A percentile compares a stretch with the other conserved stretches of the same genome.
Evolutionary conservation across 2,888 invertebrate genomes (phyloP).

Genomic region (Belgica antarctica): DNA sequence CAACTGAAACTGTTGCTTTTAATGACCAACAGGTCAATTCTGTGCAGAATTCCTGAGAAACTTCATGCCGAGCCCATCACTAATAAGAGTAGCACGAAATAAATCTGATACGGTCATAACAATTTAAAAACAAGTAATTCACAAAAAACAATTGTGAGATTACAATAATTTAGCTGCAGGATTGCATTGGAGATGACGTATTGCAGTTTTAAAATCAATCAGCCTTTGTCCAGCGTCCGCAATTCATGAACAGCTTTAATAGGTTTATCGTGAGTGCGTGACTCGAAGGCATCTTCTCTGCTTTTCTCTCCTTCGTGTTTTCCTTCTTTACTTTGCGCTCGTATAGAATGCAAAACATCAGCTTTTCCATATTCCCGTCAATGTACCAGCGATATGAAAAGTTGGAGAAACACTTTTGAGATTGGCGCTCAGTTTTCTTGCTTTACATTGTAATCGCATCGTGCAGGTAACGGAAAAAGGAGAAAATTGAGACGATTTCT

Average conservation of each 20-base stretch:
- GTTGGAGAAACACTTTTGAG: too few relatives aligned
- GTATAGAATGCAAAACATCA: too few relatives aligned
- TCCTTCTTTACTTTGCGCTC: too few relatives aligned
- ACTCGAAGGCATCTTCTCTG: constrained; percentile 47
- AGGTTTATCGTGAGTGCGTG: constrained; percentile 55
- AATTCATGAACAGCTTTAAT: constrained; percentile 49
- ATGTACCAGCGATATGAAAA: too few relatives aligned
- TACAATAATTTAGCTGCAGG: neutral
- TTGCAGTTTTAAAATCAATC: neutral
- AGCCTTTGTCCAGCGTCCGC: neutral
- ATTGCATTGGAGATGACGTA: neutral
- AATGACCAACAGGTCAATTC: constrained; percentile 2
- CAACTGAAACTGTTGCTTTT: neutral
- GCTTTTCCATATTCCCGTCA: too few relatives aligned
- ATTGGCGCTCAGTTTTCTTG: too few relatives aligned
- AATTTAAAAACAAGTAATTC: constrained; percentile 32
- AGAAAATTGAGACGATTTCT: too few relatives aligned
- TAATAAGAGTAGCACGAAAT: constrained; percentile 37
- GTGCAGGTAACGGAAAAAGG: too few relatives aligned
- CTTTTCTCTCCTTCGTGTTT: constrained; percentile 18
- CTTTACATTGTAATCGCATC: too few relatives aligned
- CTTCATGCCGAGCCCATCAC: neutral
- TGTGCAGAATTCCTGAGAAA: neutral
- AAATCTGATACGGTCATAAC: constrained; percentile 42
- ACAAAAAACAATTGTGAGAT: constrained; percentile 31